Base-by-base conservation (phyloP, 92 coral and sea anemone species). In the Phenganax marumi region DNA sequence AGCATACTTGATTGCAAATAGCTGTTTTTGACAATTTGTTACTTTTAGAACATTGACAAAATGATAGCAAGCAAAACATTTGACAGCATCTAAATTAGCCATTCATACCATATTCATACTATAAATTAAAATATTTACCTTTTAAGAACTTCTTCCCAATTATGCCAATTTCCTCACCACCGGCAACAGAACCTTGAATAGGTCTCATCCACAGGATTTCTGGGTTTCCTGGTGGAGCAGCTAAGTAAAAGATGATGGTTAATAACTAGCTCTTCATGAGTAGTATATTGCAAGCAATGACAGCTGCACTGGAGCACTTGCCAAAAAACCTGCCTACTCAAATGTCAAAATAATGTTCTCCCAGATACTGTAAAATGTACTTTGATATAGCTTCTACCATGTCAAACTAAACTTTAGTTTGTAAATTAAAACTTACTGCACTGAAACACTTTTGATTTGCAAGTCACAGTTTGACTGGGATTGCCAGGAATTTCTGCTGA, bases 171-270 rank as follows among this genome's bases (percentile, higher is more conserved):
- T 96, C 99, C 62, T 92, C 97, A 48, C 92, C 92, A 52, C 99
- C 99, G 53, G 88, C 89, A 54, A 86, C 99, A 52, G 91, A 96
- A 82, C 99, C 99, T 91, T 96, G 90, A 58, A 84, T 87, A 50
- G 91, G 85, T 84, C 97, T 96, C 89, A 97, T 91, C 99, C 99
- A 96, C 99, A 95, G 92, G 84, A 96, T 93, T 77, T 96, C 99
- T 43, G 99, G 99, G 69, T 87, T 92, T 61, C 99, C 99, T 70
- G 99, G 90, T 19, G 99, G 92, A 79, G 97, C 99, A 92, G 97
- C 99, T 96, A 84, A 49, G 60, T 62, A 50, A 66, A 52, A 26
- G 58, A 76, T 22, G 26, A 1, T 53, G 49, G 7, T 68, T 6
- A 50, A 68, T 81, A 70, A 70, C 14, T 55, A 46, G 68, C 16